Evolutionary conservation across 2,113 vertebrate genomes (phyloP).

Genomic region (Romanogobio albipinnatus): DNA sequence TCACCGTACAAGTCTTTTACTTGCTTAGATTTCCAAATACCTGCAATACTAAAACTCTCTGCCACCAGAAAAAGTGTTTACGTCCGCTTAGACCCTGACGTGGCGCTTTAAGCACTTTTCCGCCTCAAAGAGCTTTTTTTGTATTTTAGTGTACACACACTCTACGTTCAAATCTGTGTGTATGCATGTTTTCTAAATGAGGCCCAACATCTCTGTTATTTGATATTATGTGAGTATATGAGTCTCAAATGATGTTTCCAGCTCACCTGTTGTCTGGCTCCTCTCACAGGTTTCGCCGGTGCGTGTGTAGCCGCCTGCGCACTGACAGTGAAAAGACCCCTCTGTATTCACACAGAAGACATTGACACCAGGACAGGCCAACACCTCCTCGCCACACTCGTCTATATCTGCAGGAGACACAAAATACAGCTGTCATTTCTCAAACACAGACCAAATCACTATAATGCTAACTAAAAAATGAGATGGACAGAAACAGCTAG

Average conservation of each 20-base stretch:
- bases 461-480: not conserved
- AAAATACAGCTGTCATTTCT: not conserved
- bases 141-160: no score
- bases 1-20: no score
- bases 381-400: slow-evolving; percentile 80
- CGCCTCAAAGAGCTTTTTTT: no score
- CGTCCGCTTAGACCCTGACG: no score
- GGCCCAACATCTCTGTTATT: not conserved
- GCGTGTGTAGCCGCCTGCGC: slow-evolving; percentile 77
- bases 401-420: slow-evolving; percentile 80
- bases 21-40: no score
- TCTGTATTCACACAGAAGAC: slow-evolving; percentile 87
- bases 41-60: no score
- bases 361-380: slow-evolving; percentile 80
- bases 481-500: not conserved
- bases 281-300: slow-evolving; percentile 76
- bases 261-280: slow-evolving; percentile 79
- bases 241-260: not conserved
- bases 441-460: not conserved
- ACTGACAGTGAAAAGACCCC: slow-evolving; percentile 86
- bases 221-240: not conserved
- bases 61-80: no score
- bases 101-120: no score
- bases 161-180: no score
- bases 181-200: no score